phyloP scores from a whole-genome alignment of 2,113 vertebrate genomes.

The Carassius auratus region DNA sequence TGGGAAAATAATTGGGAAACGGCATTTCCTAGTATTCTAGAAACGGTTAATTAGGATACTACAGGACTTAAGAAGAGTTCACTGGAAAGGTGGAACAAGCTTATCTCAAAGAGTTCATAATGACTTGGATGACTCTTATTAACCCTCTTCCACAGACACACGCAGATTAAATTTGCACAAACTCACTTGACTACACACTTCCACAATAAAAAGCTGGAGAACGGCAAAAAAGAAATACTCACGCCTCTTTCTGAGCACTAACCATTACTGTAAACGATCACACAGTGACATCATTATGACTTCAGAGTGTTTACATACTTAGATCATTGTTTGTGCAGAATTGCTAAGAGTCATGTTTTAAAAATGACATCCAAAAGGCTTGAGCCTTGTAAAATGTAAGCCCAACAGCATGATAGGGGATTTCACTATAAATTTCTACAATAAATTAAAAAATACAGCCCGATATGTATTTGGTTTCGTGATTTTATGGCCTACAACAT shows the following conservation, averaged over 20 bases:
- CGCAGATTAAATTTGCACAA: background rate
- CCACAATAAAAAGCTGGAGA: background rate
- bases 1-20: background rate
- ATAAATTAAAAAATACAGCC: background rate
- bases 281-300: background rate
- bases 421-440: background rate
- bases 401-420: background rate
- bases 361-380: background rate
- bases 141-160: background rate
- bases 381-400: background rate
- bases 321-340: background rate
- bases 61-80: background rate
- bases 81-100: background rate
- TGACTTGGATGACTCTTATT: background rate
- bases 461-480: background rate
- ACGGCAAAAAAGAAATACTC: background rate
- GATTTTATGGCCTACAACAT: background rate
- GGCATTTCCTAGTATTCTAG: background rate
- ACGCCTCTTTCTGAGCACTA: background rate
- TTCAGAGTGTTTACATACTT: background rate
- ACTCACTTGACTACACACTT: background rate
- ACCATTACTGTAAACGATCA: background rate
- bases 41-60: background rate
- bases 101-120: background rate
- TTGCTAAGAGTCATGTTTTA: background rate